A percentile compares a stretch with the other conserved stretches of the same genome.
phyloP scores from a whole-genome alignment of 2,113 vertebrate genomes.

The Mastomys coucha region DNA sequence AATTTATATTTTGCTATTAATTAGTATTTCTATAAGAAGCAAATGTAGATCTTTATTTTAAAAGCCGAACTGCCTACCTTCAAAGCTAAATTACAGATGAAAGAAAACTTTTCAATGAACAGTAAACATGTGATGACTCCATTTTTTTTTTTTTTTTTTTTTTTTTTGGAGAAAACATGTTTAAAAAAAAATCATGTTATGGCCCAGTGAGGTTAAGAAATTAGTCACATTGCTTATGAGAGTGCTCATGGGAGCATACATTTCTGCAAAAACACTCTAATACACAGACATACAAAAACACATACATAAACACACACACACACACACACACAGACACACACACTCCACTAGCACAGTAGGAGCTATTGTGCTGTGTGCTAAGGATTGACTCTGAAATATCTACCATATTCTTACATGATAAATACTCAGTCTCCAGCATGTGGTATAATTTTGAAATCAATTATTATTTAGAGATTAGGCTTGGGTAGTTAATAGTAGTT shows the following conservation, averaged over 20 bases:
- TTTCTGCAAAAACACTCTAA: fast-evolving
- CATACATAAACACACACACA: background rate
- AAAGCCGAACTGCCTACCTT: background rate
- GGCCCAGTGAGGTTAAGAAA: background rate
- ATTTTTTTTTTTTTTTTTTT: no score
- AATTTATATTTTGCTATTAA: background rate
- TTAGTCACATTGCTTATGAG: background rate
- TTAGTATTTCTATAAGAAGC: background rate
- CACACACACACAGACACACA: background rate
- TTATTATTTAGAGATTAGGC: background rate
- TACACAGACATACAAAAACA: background rate
- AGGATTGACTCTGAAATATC: background rate
- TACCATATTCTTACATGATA: background rate
- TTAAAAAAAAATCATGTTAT: background rate
- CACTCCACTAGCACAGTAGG: background rate
- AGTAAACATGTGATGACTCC: background rate
- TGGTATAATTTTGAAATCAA: background rate
- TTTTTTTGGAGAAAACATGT: background rate
- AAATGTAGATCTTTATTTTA: background rate
- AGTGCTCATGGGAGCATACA: background rate
- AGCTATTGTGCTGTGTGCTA: background rate
- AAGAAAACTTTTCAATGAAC: background rate
- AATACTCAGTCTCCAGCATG: background rate
- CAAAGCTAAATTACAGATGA: background rate
- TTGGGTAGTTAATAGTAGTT: background rate